phyloP scores from a whole-genome alignment of 2,888 invertebrate genomes.

The Tetropium fuscum region DNA sequence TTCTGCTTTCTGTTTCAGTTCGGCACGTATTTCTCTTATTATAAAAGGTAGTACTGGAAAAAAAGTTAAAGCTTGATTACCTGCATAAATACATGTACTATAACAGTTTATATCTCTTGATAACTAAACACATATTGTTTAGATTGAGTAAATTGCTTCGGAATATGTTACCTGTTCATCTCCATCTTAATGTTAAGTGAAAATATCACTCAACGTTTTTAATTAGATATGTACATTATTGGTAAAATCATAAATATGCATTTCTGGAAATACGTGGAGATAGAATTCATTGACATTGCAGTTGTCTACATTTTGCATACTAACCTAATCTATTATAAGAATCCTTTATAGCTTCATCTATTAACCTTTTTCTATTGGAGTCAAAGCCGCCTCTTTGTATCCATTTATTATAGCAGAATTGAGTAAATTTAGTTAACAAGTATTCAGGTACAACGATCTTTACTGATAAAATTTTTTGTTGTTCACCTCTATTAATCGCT shows the following conservation, averaged over 20 bases:
- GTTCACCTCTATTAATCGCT: slow-evolving; percentile 90
- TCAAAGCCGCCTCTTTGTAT: slow-evolving; percentile 61
- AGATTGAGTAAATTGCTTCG: too few species aligned
- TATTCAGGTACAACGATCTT: slow-evolving; percentile 79
- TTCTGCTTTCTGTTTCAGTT: slow-evolving; percentile 81
- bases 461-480: slow-evolving; percentile 80
- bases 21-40: slow-evolving; percentile 76
- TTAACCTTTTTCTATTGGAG: slow-evolving; percentile 62
- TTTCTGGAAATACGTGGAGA: slow-evolving; percentile 46
- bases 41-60: slow-evolving; percentile 75
- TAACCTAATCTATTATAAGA: slow-evolving; percentile 70
- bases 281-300: too few species aligned
- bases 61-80: too few species aligned
- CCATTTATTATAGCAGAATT: slow-evolving; percentile 67
- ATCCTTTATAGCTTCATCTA: slow-evolving; percentile 71
- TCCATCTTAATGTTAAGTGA: too few species aligned
- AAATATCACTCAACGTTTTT: too few species aligned
- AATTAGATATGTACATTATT: too few species aligned
- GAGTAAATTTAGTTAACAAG: slow-evolving; percentile 72
- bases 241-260: slow-evolving; percentile 37
- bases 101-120: too few species aligned
- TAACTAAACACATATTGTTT: too few species aligned
- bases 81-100: too few species aligned
- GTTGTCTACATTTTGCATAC: too few species aligned
- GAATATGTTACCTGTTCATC: too few species aligned